phyloP scores from a whole-genome alignment of 2,113 vertebrate genomes.

The Casuarius casuarius region DNA sequence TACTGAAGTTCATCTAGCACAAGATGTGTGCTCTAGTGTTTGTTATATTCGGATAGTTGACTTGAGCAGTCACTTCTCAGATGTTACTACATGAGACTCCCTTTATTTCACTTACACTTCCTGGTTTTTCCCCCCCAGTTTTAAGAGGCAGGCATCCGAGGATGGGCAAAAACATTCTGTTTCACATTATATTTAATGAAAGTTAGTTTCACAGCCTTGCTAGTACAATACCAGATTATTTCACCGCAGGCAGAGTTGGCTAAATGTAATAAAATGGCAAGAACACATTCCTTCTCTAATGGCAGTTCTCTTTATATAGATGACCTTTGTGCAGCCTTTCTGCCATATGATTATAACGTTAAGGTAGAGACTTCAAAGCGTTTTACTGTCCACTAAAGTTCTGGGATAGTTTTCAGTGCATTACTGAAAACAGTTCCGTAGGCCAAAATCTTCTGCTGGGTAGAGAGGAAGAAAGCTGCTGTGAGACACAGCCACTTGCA shows the following conservation, averaged over 20 bases:
- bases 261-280: neutral
- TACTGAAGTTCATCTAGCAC: neutral
- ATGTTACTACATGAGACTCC: neutral
- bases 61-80: neutral
- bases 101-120: neutral
- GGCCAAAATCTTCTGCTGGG: neutral
- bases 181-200: neutral
- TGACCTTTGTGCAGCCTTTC: neutral
- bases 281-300: neutral
- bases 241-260: neutral
- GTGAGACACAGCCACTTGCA: neutral
- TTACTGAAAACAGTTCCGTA: neutral
- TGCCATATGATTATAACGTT: neutral
- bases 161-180: neutral
- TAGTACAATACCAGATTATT: neutral
- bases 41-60: neutral
- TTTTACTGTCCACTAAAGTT: neutral
- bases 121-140: neutral
- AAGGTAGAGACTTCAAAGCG: neutral
- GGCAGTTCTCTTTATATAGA: neutral
- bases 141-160: neutral
- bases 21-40: neutral
- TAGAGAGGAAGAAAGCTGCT: neutral
- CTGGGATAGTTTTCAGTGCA: neutral
- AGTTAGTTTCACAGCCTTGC: neutral